A percentile compares a stretch with the other conserved stretches of the same genome.
These are phyloP conservation scores for Diachrysia chrysitis DNA, from an alignment of 2,888 invertebrate genomes.

Conservation along the genomic window DNA sequence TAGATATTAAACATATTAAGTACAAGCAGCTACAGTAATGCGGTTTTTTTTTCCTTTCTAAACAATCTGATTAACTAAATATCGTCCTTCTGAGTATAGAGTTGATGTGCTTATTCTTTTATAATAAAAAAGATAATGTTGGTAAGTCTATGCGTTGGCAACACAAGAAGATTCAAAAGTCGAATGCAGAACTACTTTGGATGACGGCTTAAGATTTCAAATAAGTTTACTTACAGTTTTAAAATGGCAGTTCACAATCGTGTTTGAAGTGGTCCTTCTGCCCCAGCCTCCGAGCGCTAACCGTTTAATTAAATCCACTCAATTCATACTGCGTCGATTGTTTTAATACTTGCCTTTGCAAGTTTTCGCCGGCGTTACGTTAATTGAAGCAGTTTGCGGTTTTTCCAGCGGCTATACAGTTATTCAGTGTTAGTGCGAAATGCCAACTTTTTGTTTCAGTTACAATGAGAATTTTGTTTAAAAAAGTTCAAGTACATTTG, in stretches of 20 bases:
- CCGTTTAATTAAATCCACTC: conserved; percentile 59
- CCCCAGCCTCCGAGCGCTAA: neutral
- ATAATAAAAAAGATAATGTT: neutral
- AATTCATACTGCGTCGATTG: conserved; percentile 56
- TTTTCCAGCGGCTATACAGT: conserved; percentile 50
- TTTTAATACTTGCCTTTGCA: conserved; percentile 53
- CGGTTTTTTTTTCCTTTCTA: neutral
- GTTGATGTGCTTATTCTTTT: too few relatives aligned
- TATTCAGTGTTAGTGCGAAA: conserved; percentile 55
- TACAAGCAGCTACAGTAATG: too few relatives aligned
- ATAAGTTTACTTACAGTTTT: neutral
- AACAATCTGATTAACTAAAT: too few relatives aligned
- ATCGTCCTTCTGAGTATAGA: neutral
- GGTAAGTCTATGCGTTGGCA: too few relatives aligned
- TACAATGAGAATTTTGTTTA: conserved; percentile 40
- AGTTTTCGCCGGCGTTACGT: conserved; percentile 53
- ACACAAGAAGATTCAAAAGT: too few relatives aligned
- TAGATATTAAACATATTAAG: too few relatives aligned
- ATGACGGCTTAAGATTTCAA: neutral
- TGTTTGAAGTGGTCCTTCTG: conserved; percentile 20
- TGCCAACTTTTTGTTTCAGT: conserved; percentile 40
- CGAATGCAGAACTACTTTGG: neutral
- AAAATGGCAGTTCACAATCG: neutral
- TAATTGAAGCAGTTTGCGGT: conserved; percentile 61
- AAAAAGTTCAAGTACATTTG: conserved; percentile 36